These are phyloP conservation scores for Phalacrocorax carbo DNA, from an alignment of 2,113 vertebrate species.

Conservation along the genomic window DNA sequence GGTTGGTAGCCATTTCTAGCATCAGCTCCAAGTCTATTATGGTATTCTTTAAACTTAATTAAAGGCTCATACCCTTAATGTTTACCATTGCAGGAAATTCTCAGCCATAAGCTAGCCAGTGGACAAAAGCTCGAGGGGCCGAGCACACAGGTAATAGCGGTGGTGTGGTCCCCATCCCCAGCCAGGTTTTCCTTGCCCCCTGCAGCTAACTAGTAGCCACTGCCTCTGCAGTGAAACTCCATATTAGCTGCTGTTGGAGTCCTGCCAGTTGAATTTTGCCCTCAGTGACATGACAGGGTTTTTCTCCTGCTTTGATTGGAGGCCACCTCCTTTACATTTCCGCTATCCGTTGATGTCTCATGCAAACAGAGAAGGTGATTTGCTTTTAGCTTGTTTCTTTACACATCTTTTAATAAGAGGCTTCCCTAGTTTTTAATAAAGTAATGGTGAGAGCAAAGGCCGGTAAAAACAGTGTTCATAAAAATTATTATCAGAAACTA, in stretches of 20 bases:
- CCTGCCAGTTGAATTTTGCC: background rate
- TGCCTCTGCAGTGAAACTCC: background rate
- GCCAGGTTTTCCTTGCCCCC: background rate
- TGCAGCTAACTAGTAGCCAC: background rate
- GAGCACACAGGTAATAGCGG: background rate
- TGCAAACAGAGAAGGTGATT: background rate
- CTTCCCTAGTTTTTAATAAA: slow-evolving; percentile 19
- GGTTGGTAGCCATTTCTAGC: background rate
- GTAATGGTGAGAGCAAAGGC: background rate
- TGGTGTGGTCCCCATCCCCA: background rate
- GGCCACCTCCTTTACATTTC: background rate
- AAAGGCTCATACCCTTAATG: rapidly evolving
- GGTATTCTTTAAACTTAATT: background rate
- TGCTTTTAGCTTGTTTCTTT: background rate
- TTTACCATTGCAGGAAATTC: background rate
- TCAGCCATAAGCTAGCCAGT: background rate
- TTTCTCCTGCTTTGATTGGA: background rate
- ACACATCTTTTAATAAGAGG: background rate
- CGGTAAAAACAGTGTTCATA: background rate
- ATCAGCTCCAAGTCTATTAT: background rate
- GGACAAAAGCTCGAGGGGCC: background rate
- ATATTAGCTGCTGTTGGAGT: background rate
- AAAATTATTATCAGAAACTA: background rate
- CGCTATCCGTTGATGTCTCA: background rate
- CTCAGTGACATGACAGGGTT: background rate